Evolutionary conservation across 2,888 invertebrate genomes (phyloP).

Genomic region (Pristionchus japonicus): DNA sequence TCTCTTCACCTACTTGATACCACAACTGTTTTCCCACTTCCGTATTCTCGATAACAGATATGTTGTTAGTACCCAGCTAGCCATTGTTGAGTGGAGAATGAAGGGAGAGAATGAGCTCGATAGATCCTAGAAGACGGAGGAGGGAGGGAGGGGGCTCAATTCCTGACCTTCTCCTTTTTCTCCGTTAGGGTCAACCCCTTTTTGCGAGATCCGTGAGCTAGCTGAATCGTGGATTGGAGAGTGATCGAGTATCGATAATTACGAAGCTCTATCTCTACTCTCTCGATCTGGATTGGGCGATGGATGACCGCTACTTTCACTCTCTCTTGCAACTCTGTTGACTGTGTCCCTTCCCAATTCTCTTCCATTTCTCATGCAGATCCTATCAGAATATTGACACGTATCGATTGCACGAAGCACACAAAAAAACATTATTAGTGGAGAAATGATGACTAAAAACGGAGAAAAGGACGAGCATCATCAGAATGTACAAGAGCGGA

Average conservation of each 20-base stretch:
- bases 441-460: slow-evolving; percentile 35
- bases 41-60: no score
- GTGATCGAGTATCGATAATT: slow-evolving; percentile 18
- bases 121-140: neutral
- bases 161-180: slow-evolving; percentile 39
- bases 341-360: neutral
- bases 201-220: slow-evolving; percentile 13
- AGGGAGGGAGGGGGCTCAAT: slow-evolving; percentile 29
- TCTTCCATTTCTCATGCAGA: neutral
- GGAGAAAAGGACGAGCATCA: slow-evolving; percentile 18
- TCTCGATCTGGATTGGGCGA: slow-evolving; percentile 19
- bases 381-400: slow-evolving; percentile 5
- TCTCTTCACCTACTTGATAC: no score
- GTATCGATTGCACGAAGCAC: slow-evolving; percentile 26
- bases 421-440: slow-evolving; percentile 35
- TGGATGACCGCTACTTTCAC: neutral
- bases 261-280: slow-evolving; percentile 5
- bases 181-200: slow-evolving; percentile 30
- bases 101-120: neutral
- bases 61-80: no score
- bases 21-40: no score
- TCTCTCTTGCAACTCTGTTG: slow-evolving; percentile 5
- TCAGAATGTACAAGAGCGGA: slow-evolving; percentile 45
- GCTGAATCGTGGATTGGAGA: neutral
- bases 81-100: slow-evolving; percentile 39